These are phyloP conservation scores for Drosophila paracracens DNA, from an alignment of 2,888 invertebrate genomes.

Conservation along the genomic window DNA sequence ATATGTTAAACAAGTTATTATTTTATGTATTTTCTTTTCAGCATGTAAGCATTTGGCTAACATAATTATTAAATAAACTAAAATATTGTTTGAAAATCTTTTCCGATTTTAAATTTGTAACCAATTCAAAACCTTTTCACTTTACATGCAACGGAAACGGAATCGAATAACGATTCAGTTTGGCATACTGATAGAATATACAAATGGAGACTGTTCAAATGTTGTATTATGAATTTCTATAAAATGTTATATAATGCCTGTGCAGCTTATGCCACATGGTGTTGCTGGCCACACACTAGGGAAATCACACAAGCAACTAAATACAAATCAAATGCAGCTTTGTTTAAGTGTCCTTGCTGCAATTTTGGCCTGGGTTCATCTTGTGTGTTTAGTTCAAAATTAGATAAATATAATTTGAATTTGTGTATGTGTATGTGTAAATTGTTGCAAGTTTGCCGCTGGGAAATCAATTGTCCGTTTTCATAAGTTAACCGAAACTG, in stretches of 20 bases:
- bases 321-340: conserved; percentile 17
- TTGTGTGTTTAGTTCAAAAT: conserved; percentile 63
- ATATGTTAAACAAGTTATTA: not conserved
- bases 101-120: not conserved
- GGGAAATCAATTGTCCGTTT: conserved; percentile 73
- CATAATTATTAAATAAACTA: not conserved
- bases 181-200: not conserved
- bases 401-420: conserved; percentile 75
- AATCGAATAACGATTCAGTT: not conserved
- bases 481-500: conserved; percentile 71
- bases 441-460: conserved; percentile 63
- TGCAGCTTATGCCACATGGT: not conserved
- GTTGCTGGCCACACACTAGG: conserved; percentile 19
- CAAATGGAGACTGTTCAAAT: not conserved
- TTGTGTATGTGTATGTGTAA: conserved; percentile 66
- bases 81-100: not conserved
- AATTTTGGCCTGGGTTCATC: conserved; percentile 20
- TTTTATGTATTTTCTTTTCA: not conserved
- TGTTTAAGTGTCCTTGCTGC: conserved; percentile 24
- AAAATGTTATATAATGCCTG: conserved; percentile 1
- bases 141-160: not conserved
- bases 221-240: not conserved
- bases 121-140: not conserved
- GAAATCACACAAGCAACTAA: conserved; percentile 44
- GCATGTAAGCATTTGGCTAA: not conserved